Conservation (phyloP, 1,140 invertebrate species). For the Bombus pascuorum region DNA sequence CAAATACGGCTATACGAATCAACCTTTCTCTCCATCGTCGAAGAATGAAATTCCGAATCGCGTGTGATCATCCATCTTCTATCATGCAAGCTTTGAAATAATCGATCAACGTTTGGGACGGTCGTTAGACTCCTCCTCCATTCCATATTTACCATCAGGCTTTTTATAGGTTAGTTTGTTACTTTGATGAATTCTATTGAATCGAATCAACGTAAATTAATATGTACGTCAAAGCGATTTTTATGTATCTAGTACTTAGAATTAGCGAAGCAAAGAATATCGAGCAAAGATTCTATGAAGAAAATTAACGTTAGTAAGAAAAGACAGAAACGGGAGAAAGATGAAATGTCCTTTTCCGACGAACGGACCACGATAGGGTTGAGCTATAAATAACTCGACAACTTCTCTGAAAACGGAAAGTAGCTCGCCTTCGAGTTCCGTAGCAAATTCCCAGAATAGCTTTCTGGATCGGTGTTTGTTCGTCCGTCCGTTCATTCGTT, state of each 20-base stretch:
- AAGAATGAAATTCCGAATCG: neutral
- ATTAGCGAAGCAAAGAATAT: neutral
- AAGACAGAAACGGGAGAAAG: slow-evolving; percentile 42
- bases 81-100: neutral
- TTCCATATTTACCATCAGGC: neutral
- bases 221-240: neutral
- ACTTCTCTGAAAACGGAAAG: slow-evolving; percentile 81
- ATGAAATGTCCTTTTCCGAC: slow-evolving; percentile 69
- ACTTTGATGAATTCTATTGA: neutral
- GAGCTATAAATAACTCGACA: slow-evolving; percentile 77
- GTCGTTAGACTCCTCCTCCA: neutral
- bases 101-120: neutral
- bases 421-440: slow-evolving; percentile 80
- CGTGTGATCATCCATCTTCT: neutral
- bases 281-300: slow-evolving; percentile 15
- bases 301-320: neutral
- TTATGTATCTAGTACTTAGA: neutral
- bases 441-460: slow-evolving; percentile 80
- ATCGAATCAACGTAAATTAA: neutral
- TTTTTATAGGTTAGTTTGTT: neutral
- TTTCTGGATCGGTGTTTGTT: slow-evolving; percentile 70
- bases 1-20: neutral
- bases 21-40: neutral
- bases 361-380: slow-evolving; percentile 43
- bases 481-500: neutral